Percentiles rank a stretch among this genome's conserved stretches.
phyloP scores from a whole-genome alignment of 2,888 invertebrate genomes.

The Tachina grossa region DNA sequence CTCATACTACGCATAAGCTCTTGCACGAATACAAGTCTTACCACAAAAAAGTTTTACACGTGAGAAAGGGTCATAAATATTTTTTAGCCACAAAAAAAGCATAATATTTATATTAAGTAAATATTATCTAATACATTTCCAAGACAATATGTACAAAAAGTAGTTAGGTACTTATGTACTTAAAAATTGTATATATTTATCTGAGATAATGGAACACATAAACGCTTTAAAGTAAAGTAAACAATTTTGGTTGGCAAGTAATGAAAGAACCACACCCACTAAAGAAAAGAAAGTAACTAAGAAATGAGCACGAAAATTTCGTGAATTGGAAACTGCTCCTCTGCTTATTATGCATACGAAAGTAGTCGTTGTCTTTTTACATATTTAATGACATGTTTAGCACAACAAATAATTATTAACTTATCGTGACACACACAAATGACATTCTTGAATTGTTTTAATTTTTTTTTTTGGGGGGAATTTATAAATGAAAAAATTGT shows the following conservation, averaged over 20 bases:
- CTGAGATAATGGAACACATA: background rate
- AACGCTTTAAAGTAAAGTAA: background rate
- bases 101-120: conserved; percentile 3
- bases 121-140: conserved; percentile 42
- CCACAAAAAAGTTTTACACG: conserved; percentile 1
- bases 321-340: background rate
- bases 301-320: background rate
- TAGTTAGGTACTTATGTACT: too few relatives aligned
- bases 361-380: background rate
- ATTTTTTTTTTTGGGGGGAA: too few relatives aligned
- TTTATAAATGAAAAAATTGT: too few relatives aligned
- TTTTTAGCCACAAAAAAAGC: background rate
- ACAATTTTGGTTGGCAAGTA: background rate
- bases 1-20: background rate
- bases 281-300: conserved; percentile 52
- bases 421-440: too few relatives aligned
- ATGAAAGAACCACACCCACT: conserved; percentile 16
- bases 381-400: too few relatives aligned
- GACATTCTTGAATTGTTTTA: too few relatives aligned
- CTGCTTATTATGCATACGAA: background rate
- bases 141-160: conserved; percentile 1
- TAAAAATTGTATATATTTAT: background rate
- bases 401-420: too few relatives aligned
- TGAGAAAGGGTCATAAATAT: conserved; percentile 30
- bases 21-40: background rate